These are phyloP conservation scores for Percina caprodes DNA, from an alignment of 2,113 vertebrate genomes.

Conservation along the genomic window DNA sequence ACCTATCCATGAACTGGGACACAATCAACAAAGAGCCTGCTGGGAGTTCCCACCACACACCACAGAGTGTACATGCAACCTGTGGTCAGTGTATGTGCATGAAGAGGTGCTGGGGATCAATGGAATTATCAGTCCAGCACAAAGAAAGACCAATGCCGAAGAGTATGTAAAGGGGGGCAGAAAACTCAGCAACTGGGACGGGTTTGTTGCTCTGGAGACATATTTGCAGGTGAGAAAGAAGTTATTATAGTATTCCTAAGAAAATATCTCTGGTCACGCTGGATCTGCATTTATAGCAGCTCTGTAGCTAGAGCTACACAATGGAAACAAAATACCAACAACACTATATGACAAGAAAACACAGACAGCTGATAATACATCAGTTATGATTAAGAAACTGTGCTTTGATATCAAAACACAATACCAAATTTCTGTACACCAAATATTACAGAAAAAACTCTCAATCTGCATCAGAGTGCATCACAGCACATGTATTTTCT, in stretches of 20 bases:
- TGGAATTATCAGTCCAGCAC: conserved; percentile 19
- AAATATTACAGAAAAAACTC: no score
- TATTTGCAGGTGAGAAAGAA: conserved; percentile 82
- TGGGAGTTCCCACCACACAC: conserved; percentile 87
- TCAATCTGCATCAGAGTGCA: no score
- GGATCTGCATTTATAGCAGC: no score
- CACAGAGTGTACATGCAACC: conserved; percentile 87
- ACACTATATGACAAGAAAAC: no score
- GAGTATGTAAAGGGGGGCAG: conserved; percentile 55
- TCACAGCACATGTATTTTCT: no score
- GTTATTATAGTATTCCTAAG: no score
- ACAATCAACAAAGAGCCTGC: conserved; percentile 84
- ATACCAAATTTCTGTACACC: no score
- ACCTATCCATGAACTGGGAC: conserved; percentile 82
- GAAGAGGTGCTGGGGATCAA: conserved; percentile 75
- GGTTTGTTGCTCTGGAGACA: conserved; percentile 83
- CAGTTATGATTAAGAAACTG: no score
- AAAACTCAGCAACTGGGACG: conserved; percentile 63
- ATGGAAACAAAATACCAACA: no score
- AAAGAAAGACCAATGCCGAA: conserved; percentile 46
- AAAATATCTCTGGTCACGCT: no score
- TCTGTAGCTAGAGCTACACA: background rate
- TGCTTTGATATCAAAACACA: no score
- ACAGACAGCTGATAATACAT: no score
- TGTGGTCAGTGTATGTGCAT: conserved; percentile 87